phyloP scores from a whole-genome alignment of 2,888 invertebrate genomes.

The Tridacna gigas region DNA sequence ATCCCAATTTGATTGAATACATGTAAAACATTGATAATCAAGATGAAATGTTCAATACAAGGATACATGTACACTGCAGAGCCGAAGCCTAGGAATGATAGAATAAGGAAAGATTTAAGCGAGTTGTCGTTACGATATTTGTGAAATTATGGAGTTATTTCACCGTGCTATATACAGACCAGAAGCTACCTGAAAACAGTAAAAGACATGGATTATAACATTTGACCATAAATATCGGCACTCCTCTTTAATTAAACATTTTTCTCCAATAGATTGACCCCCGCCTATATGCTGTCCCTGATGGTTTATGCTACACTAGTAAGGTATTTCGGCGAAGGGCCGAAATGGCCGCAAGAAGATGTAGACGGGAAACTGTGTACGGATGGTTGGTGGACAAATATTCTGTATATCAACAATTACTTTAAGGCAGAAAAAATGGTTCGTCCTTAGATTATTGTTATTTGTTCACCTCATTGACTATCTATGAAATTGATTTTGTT shows the following conservation, averaged over 20 bases:
- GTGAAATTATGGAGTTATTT: too few relatives aligned
- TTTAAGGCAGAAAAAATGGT: not conserved
- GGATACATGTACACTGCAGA: too few relatives aligned
- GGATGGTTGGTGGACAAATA: conserved; percentile 8
- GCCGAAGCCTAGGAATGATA: too few relatives aligned
- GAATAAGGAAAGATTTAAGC: too few relatives aligned
- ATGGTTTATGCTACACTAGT: not conserved
- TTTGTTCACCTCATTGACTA: not conserved
- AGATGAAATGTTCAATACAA: too few relatives aligned
- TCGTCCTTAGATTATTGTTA: not conserved
- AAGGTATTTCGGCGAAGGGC: not conserved
- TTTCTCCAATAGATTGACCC: conserved; percentile 4
- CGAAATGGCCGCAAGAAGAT: conserved; percentile 2
- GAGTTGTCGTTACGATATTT: too few relatives aligned
- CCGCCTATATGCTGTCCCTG: conserved; percentile 11
- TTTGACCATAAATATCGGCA: too few relatives aligned
- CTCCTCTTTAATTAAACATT: too few relatives aligned
- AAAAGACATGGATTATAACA: not conserved
- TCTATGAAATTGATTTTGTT: not conserved
- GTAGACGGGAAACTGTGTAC: not conserved
- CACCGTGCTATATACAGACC: not conserved
- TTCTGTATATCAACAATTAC: conserved; percentile 14
- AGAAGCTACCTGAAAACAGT: not conserved
- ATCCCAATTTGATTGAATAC: too few relatives aligned
- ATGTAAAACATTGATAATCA: too few relatives aligned